phyloP scores from a whole-genome alignment of 2,797 vertebrate species.

The Orestias chungarensis region DNA sequence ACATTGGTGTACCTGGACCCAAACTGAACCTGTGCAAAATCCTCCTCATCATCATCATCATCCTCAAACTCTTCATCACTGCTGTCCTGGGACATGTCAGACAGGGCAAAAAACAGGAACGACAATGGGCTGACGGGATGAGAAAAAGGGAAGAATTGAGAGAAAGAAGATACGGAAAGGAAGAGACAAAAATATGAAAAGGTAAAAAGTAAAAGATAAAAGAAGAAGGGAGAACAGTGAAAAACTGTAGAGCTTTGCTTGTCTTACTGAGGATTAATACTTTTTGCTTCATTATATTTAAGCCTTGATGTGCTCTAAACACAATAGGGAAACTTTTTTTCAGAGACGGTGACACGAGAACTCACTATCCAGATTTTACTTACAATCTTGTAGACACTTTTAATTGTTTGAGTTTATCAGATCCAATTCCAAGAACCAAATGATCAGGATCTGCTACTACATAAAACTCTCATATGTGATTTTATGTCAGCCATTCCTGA shows the following conservation, averaged over 20 bases:
- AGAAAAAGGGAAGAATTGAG: slow-evolving; percentile 50
- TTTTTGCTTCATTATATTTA: slow-evolving; percentile 22
- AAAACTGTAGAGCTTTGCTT: slow-evolving; percentile 16
- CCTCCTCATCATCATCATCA: slow-evolving; percentile 89
- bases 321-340: slow-evolving; percentile 16
- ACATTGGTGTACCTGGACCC: slow-evolving; percentile 97
- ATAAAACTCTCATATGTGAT: background rate
- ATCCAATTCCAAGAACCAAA: background rate
- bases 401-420: background rate
- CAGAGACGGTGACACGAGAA: slow-evolving; percentile 1
- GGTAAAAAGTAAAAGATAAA: slow-evolving; percentile 18
- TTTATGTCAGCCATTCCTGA: background rate
- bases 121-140: slow-evolving; percentile 88
- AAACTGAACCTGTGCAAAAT: slow-evolving; percentile 98
- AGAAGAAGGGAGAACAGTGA: slow-evolving; percentile 10
- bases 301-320: slow-evolving; percentile 21
- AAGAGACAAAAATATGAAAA: background rate
- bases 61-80: slow-evolving; percentile 94
- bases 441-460: background rate
- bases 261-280: slow-evolving; percentile 15
- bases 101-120: slow-evolving; percentile 91
- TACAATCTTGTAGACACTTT: background rate
- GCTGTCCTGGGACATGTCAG: slow-evolving; percentile 95
- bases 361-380: background rate
- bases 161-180: slow-evolving; percentile 27